Conservation (phyloP, 2,113 vertebrate genomes). For the Anser brachyrhynchus region DNA sequence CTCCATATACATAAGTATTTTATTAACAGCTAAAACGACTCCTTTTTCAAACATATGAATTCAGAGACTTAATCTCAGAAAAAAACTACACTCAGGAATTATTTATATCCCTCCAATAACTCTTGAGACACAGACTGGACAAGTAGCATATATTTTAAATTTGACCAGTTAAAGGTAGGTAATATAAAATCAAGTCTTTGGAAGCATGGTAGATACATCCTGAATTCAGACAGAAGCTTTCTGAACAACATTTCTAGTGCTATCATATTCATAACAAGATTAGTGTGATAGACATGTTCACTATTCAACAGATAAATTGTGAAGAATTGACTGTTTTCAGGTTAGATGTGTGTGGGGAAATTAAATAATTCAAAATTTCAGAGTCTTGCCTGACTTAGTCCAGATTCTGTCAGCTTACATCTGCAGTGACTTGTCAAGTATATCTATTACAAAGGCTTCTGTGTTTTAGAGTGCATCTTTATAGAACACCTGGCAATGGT, state of each 20-base stretch:
- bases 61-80: background rate
- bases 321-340: background rate
- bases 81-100: background rate
- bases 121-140: background rate
- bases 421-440: background rate
- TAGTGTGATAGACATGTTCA: background rate
- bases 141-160: background rate
- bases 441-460: background rate
- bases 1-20: background rate
- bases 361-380: background rate
- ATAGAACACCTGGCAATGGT: background rate
- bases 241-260: background rate
- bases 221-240: background rate
- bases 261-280: background rate
- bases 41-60: background rate
- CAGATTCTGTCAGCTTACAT: background rate
- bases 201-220: background rate
- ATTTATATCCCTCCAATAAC: background rate
- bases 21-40: background rate
- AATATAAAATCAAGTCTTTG: background rate
- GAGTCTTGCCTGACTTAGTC: background rate
- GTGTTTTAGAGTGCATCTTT: background rate
- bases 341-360: fast-evolving
- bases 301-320: background rate
- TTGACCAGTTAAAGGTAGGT: background rate